Percentiles rank a stretch among this genome's conserved stretches.
phyloP scores from a whole-genome alignment of 2,113 vertebrate species.

The Phalacrocorax carbo region DNA sequence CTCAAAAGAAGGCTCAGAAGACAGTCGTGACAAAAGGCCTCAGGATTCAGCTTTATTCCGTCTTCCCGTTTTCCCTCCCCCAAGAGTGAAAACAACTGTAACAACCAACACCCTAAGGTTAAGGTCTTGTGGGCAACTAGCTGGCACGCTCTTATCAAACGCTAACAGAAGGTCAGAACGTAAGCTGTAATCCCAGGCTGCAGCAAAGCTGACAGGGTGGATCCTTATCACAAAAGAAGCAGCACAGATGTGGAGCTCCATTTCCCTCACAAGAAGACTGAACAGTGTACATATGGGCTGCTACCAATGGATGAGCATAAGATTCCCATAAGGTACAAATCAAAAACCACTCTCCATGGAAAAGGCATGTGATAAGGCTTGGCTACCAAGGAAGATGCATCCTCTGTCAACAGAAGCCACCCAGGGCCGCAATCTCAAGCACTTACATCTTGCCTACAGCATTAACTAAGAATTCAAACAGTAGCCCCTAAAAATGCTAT shows the following conservation, averaged over 20 bases:
- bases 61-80: background rate
- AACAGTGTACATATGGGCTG: background rate
- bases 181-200: background rate
- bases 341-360: background rate
- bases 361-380: background rate
- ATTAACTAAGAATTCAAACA: background rate
- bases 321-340: background rate
- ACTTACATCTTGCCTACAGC: background rate
- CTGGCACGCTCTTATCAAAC: background rate
- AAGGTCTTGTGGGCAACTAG: background rate
- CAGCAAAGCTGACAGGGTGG: background rate
- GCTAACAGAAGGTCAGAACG: background rate
- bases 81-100: background rate
- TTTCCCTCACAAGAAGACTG: background rate
- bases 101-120: background rate
- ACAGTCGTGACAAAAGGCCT: background rate
- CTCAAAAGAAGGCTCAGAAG: background rate
- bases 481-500: background rate
- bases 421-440: background rate
- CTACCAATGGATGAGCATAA: background rate
- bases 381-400: background rate
- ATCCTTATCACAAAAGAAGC: constrained; percentile 7
- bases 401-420: background rate
- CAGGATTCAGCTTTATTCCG: background rate
- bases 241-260: background rate